Conservation (phyloP, 2,113 vertebrate genomes). For the Rhagologus leucostigma region DNA sequence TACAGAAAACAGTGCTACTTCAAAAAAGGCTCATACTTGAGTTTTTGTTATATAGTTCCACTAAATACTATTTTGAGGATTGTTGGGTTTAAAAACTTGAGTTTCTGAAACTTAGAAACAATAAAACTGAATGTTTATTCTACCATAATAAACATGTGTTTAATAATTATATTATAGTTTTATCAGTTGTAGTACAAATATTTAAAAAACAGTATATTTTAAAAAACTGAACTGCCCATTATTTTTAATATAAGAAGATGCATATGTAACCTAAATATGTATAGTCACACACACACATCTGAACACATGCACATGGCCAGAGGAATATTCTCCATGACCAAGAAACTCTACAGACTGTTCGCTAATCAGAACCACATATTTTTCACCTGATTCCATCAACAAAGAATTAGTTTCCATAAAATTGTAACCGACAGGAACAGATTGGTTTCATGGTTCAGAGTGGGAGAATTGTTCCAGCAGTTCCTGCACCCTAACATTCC, state of each 20-base stretch:
- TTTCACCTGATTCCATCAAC: conserved; percentile 28
- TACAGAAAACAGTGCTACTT: not conserved
- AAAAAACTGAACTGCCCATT: not conserved
- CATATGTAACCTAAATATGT: no score
- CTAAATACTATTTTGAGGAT: not conserved
- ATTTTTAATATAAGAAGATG: not conserved
- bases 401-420: conserved; percentile 39
- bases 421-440: not conserved
- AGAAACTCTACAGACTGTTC: not conserved
- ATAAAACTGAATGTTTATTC: not conserved
- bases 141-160: not conserved
- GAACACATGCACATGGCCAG: not conserved
- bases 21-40: not conserved
- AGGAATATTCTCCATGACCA: not conserved
- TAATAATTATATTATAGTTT: not conserved
- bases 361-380: conserved; percentile 31
- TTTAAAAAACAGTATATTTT: fast-evolving
- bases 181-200: not conserved
- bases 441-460: conserved; percentile 29
- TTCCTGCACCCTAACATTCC: not conserved
- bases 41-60: not conserved
- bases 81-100: not conserved
- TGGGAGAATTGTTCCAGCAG: not conserved
- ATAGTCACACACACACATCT: not conserved
- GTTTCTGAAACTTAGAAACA: not conserved